Percentiles rank a stretch among this genome's conserved stretches.
Evolutionary conservation across 2,797 vertebrate species (phyloP).

Genomic region (Sphenodon punctatus): DNA sequence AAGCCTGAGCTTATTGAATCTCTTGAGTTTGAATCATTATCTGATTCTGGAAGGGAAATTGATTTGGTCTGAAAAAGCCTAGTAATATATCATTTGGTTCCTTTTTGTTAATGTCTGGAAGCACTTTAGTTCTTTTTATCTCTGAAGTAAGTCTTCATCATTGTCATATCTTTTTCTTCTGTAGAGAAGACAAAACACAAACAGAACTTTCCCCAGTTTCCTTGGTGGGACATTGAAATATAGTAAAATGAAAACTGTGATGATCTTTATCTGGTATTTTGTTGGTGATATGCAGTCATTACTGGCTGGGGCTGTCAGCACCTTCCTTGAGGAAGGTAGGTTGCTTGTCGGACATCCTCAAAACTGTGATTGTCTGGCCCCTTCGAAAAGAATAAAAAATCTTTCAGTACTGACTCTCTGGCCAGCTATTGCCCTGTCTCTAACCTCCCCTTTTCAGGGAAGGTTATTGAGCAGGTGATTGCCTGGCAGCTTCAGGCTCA

Average conservation of each 20-base stretch:
- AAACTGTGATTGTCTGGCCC: too few species aligned
- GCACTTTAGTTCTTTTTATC: neutral
- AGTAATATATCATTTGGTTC: constrained; percentile 24
- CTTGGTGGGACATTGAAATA: neutral
- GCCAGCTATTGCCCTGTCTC: too few species aligned
- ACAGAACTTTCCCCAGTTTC: neutral
- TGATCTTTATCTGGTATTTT: neutral
- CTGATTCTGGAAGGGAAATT: constrained; percentile 22
- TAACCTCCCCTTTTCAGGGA: too few species aligned
- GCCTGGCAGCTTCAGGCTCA: too few species aligned
- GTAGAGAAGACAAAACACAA: neutral
- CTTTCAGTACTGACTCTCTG: too few species aligned
- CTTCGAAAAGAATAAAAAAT: too few species aligned
- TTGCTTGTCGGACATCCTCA: too few species aligned
- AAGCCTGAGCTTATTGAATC: neutral
- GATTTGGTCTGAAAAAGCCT: constrained; percentile 19
- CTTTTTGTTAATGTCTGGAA: constrained; percentile 28
- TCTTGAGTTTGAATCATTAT: constrained; percentile 17
- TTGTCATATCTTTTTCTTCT: neutral
- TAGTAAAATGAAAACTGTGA: neutral
- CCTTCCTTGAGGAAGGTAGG: too few species aligned
- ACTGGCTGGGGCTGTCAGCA: too few species aligned
- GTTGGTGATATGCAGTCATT: neutral
- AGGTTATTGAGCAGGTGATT: too few species aligned
- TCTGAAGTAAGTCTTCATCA: neutral